These are phyloP conservation scores for Chloroceryle aenea DNA, from an alignment of 2,113 vertebrate species.

Conservation along the genomic window DNA sequence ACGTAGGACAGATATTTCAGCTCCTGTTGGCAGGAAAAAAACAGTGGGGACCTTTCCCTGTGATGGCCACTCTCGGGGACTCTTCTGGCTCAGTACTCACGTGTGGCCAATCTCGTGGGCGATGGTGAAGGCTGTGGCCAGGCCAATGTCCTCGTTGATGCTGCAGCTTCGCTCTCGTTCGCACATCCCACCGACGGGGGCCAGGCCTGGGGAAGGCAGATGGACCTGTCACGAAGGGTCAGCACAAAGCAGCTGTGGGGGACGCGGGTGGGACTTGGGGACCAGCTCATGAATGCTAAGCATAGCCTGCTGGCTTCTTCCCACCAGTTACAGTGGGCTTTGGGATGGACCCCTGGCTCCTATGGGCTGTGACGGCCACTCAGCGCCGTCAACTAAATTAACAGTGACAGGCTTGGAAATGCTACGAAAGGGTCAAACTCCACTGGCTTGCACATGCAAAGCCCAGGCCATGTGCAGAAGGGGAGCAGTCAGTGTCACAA, in stretches of 20 bases:
- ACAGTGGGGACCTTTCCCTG: neutral
- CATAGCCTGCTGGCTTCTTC: neutral
- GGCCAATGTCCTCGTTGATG: constrained; percentile 97
- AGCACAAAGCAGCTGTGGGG: neutral
- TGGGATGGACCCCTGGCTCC: neutral
- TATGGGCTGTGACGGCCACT: rapidly evolving
- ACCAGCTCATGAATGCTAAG: rapidly evolving
- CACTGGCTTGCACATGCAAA: neutral
- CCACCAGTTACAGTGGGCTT: no score
- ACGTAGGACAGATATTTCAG: rapidly evolving
- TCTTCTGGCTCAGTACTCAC: constrained; percentile 74
- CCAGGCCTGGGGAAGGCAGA: constrained; percentile 82
- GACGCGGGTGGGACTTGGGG: rapidly evolving
- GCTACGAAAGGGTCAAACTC: neutral
- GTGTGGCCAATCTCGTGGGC: constrained; percentile 99
- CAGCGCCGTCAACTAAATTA: neutral
- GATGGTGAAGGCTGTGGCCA: constrained; percentile 97
- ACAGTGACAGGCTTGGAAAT: neutral
- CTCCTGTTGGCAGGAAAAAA: neutral
- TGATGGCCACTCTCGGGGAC: rapidly evolving
- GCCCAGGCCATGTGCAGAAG: neutral
- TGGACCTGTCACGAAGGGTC: neutral
- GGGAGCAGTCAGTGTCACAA: neutral
- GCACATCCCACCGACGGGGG: constrained; percentile 96
- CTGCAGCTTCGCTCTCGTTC: constrained; percentile 97